Base-by-base conservation (phyloP, 2,113 vertebrate genomes). In the Bujurquina vittata region DNA sequence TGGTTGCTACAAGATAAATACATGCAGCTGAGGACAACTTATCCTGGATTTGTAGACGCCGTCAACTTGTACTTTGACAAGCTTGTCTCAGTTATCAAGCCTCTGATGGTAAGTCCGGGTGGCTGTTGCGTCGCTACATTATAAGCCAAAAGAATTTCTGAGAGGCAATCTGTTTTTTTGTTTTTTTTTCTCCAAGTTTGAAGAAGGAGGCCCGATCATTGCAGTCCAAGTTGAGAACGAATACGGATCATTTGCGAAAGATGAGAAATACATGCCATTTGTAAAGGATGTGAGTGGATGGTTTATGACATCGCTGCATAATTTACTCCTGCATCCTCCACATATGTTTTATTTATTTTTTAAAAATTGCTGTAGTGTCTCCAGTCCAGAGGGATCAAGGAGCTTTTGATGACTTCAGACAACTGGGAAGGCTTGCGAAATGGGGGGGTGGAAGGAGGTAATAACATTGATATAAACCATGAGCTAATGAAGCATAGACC, bases 221-320 rank as follows among this genome's bases (percentile, higher is more conserved):
- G 98, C 97, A 0, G 93, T 99, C 56, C 97, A 99, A 84, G 96
- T 98, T 84, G 98, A 99, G 91, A 99, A 99, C 3, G 97, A 99
- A 65, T 98, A 99, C 0, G 98, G 98, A 7, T 97, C 97, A 57
- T 98, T 97, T n/a, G 95, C 95, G 82, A 97, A 95, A 94, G 98
- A 99, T 87, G 92, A 94, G 0, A 79, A 94, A 46, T 99, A 98
- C 91, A 96, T 99, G 97, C 84, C 91, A 4, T 97, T 97, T 49
- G 80, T 98, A 74, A 97, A 96, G 92, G 94, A 90, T 87, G 98
- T 99, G 91, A 83, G 89, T 77, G 67, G 18, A 61, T 46, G 14
- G n/a, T 58, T 52, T 49, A 52, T 35, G 15, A 49, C 3, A 73
- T 20, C 3, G 5, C 18, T 18, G 18, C 23, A 6, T 5, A 12